These are phyloP conservation scores for Linepithema humile DNA, from an alignment of 1,140 invertebrate species.

Conservation along the genomic window DNA sequence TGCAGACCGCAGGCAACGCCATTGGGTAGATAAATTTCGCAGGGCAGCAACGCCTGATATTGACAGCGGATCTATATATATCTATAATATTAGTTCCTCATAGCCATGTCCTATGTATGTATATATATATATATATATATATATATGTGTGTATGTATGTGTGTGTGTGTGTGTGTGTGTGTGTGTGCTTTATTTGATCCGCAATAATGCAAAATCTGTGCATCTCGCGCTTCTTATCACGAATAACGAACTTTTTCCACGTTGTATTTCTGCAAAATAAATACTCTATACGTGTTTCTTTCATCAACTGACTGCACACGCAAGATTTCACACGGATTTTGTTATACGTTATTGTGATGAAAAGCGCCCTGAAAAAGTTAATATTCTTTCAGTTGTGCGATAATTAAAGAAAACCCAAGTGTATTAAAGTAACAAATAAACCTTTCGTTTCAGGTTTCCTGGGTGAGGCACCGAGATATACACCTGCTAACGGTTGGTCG, in stretches of 20 bases:
- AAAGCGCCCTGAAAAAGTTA: too few species aligned
- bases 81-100: constrained; percentile 25
- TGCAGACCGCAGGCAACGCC: constrained; percentile 1
- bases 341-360: too few species aligned
- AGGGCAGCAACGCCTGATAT: constrained; percentile 18
- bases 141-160: too few species aligned
- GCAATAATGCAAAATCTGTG: not conserved
- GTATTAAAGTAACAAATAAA: not conserved
- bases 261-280: not conserved
- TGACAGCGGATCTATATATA: constrained; percentile 1
- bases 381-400: too few species aligned
- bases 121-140: too few species aligned
- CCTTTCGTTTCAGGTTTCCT: constrained; percentile 84
- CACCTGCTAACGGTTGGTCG: constrained; percentile 86
- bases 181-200: too few species aligned
- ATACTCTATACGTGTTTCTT: too few species aligned
- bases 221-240: not conserved
- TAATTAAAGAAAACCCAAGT: too few species aligned
- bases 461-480: constrained; percentile 85
- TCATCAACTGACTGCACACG: too few species aligned
- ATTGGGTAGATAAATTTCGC: constrained; percentile 17
- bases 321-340: too few species aligned
- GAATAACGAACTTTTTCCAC: not conserved
- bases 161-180: too few species aligned
- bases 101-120: not conserved